These are phyloP conservation scores for Dendrolimus pini DNA, from an alignment of 2,888 invertebrate species.

Conservation along the genomic window DNA sequence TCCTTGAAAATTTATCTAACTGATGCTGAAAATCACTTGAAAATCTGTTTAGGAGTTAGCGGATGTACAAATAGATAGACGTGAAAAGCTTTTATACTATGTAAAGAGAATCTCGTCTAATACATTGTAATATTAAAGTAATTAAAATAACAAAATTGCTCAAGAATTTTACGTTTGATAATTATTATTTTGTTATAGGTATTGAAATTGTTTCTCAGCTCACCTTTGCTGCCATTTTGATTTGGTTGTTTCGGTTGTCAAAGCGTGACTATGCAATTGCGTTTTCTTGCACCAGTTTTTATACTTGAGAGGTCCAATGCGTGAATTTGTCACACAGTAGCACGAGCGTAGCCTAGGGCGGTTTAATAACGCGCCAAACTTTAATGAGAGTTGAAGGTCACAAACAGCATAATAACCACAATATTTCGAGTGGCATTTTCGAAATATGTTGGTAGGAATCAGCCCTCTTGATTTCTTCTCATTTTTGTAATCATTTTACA, in stretches of 20 bases:
- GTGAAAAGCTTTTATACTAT: too few species aligned
- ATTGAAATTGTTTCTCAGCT: not conserved
- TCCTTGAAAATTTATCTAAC: too few species aligned
- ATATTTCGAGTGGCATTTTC: not conserved
- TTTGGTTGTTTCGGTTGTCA: not conserved
- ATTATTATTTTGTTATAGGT: not conserved
- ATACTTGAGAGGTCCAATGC: not conserved
- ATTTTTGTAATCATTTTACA: too few species aligned
- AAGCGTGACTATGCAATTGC: too few species aligned
- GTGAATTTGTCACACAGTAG: not conserved
- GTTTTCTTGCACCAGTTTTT: not conserved
- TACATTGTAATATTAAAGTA: not conserved
- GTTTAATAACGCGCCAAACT: not conserved
- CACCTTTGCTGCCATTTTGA: not conserved
- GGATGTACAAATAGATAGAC: too few species aligned
- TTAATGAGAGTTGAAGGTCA: not conserved
- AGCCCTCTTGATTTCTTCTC: too few species aligned
- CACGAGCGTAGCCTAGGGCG: not conserved
- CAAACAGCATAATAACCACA: not conserved
- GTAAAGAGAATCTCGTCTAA: too few species aligned
- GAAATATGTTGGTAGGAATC: not conserved
- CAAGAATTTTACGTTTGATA: not conserved
- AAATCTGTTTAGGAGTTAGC: too few species aligned
- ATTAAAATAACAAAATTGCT: not conserved
- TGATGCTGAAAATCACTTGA: too few species aligned